Conservation (phyloP, 1,140 invertebrate species). For the Eupristina koningsbergeri region DNA sequence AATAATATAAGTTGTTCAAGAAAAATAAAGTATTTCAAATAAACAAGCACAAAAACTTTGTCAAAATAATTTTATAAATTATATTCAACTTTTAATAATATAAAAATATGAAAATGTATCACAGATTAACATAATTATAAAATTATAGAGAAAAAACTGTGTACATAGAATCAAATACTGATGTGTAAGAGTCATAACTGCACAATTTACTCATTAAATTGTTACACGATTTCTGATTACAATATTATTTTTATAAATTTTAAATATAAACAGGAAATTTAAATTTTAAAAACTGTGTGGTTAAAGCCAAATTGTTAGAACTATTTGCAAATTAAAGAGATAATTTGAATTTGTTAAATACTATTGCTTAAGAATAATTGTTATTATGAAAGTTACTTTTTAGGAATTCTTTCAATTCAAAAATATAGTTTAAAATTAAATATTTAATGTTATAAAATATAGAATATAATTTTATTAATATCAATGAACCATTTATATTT, state of each 20-base stretch:
- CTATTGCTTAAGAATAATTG: background rate
- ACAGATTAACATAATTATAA: conserved; percentile 31
- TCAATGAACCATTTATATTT: background rate
- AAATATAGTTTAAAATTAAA: background rate
- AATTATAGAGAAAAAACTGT: background rate
- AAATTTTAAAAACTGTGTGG: conserved; percentile 9
- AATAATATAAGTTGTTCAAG: no score
- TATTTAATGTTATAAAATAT: background rate
- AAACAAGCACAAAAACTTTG: background rate
- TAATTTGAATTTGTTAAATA: conserved; percentile 18
- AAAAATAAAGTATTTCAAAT: background rate
- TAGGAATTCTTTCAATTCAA: background rate
- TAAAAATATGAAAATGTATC: conserved; percentile 20
- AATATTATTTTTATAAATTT: conserved; percentile 35
- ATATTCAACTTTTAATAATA: background rate
- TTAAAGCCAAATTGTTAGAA: background rate
- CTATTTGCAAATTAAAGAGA: background rate
- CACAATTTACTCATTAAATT: conserved; percentile 42
- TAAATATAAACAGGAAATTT: conserved; percentile 25
- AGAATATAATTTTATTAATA: background rate
- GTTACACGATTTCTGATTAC: conserved; percentile 34
- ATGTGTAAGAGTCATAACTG: no score
- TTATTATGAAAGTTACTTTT: conserved; percentile 16
- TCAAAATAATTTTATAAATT: background rate
- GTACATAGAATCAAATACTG: conserved; percentile 36